phyloP scores from a whole-genome alignment of 2,797 vertebrate species.

The Moxostoma hubbsi region DNA sequence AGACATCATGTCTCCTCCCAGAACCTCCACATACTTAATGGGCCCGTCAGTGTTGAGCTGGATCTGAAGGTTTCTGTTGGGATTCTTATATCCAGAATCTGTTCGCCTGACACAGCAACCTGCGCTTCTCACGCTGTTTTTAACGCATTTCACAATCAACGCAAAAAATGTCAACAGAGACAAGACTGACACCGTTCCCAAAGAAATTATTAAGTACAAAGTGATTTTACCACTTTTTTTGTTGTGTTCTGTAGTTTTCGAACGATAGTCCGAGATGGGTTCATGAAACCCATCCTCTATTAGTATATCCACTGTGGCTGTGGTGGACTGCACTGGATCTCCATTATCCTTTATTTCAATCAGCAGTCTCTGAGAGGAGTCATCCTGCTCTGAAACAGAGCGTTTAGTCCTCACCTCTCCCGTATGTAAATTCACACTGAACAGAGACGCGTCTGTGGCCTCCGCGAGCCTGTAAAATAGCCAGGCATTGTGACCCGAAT shows the following conservation, averaged over 20 bases:
- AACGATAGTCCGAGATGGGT: constrained; percentile 34
- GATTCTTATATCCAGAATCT: constrained; percentile 44
- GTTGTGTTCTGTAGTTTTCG: constrained; percentile 12
- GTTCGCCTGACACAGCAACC: constrained; percentile 34
- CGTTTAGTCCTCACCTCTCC: constrained; percentile 66
- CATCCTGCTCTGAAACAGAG: no score
- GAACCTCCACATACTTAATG: constrained; percentile 60
- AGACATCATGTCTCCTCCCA: constrained; percentile 59
- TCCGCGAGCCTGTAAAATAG: no score
- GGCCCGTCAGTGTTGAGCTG: constrained; percentile 55
- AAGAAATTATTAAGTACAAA: constrained; percentile 35
- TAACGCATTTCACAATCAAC: constrained; percentile 14
- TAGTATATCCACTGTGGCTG: constrained; percentile 52
- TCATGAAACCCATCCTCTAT: constrained; percentile 54
- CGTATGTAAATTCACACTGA: constrained; percentile 66
- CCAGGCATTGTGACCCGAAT: constrained; percentile 61
- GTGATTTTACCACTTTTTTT: constrained; percentile 29
- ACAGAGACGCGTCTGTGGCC: constrained; percentile 32
- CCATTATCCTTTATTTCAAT: constrained; percentile 44
- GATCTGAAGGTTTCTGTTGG: constrained; percentile 56
- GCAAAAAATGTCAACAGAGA: constrained; percentile 36
- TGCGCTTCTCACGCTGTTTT: neutral
- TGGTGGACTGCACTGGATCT: constrained; percentile 54
- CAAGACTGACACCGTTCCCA: constrained; percentile 6
- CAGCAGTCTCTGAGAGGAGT: no score